Percentiles rank a stretch among this genome's conserved stretches.
Conservation (phyloP, 2,113 vertebrate genomes). For the Prinia subflava region DNA sequence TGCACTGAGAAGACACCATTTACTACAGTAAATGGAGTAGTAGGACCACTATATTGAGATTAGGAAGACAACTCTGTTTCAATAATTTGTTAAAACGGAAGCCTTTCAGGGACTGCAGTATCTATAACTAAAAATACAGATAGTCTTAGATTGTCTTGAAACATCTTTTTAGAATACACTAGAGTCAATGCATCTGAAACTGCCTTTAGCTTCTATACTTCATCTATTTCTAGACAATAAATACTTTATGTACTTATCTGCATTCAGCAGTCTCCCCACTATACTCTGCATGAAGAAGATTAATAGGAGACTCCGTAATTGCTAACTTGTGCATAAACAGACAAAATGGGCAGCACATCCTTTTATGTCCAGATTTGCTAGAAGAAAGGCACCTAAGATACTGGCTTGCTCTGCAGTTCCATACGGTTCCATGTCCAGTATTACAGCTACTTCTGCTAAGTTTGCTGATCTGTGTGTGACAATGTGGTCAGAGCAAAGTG, state of each 20-base stretch:
- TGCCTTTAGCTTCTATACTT: neutral
- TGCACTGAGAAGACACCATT: neutral
- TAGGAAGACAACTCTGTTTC: neutral
- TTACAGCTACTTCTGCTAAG: neutral
- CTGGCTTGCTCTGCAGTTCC: neutral
- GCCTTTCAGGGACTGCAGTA: neutral
- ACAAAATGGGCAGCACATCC: neutral
- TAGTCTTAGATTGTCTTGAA: neutral
- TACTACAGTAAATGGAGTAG: neutral
- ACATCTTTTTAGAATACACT: neutral
- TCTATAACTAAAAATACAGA: neutral
- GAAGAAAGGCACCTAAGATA: neutral
- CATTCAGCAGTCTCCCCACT: neutral
- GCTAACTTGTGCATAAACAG: neutral
- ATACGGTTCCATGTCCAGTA: rapidly evolving
- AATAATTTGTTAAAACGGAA: neutral
- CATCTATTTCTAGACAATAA: neutral
- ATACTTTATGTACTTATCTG: neutral
- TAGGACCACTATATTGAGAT: neutral
- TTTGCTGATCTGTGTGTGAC: neutral
- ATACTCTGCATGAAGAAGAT: neutral
- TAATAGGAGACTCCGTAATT: neutral
- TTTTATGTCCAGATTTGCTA: neutral
- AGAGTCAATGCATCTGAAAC: neutral
- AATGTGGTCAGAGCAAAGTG: neutral